These are phyloP conservation scores for Dasysyrphus tricinctus DNA, from an alignment of 2,888 invertebrate species.

Conservation along the genomic window DNA sequence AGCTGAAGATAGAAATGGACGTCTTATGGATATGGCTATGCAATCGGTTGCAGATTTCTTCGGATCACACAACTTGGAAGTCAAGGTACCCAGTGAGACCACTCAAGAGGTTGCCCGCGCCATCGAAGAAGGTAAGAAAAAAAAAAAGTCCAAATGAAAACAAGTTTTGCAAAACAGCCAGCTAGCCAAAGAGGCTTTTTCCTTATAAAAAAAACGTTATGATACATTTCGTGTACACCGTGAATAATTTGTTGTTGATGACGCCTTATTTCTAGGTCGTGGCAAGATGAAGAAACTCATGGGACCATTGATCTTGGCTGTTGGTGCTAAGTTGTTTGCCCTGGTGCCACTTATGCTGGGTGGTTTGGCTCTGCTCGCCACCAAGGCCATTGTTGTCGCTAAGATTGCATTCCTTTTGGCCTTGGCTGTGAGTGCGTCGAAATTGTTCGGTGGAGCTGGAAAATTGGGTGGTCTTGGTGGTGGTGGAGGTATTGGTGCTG, in stretches of 20 bases:
- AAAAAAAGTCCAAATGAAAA: conserved; percentile 13
- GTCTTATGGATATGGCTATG: conserved; percentile 85
- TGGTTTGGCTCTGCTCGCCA: conserved; percentile 88
- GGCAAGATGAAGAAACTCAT: conserved; percentile 91
- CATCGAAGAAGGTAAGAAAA: conserved; percentile 88
- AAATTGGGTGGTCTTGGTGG: conserved; percentile 80
- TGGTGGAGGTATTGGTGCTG: conserved; percentile 76
- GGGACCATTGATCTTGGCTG: conserved; percentile 87
- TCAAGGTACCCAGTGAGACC: conserved; percentile 88
- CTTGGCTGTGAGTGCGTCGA: conserved; percentile 88
- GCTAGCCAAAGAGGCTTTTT: conserved; percentile 9
- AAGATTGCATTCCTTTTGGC: conserved; percentile 91
- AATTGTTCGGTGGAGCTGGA: conserved; percentile 86
- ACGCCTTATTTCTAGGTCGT: conserved; percentile 86
- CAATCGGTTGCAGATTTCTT: conserved; percentile 86
- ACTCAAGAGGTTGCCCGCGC: conserved; percentile 88
- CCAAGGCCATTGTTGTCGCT: conserved; percentile 91
- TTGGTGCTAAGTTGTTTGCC: conserved; percentile 89
- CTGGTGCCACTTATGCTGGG: conserved; percentile 89
- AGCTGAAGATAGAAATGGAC: conserved; percentile 84
- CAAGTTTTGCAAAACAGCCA: conserved; percentile 14
- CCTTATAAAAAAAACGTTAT: neutral
- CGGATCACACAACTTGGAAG: conserved; percentile 87
- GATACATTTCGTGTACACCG: neutral
- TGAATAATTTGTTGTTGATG: neutral